phyloP scores from a whole-genome alignment of 2,797 vertebrate species.

The Crenuchus spilurus region DNA sequence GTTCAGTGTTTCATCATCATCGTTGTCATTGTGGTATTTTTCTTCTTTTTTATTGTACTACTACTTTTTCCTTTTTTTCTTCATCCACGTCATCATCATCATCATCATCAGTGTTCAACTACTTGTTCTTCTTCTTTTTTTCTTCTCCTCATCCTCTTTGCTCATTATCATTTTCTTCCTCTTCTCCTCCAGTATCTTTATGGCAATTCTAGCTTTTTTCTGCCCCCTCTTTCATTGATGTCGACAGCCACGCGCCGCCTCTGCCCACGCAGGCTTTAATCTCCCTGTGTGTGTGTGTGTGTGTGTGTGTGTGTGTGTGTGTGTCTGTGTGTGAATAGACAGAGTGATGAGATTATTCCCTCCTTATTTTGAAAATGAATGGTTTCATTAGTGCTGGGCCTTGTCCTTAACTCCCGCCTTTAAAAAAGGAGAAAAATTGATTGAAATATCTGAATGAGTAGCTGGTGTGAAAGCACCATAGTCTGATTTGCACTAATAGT shows the following conservation, averaged over 20 bases:
- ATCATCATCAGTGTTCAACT: no score
- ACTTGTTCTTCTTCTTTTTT: not conserved
- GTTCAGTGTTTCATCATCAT: not conserved
- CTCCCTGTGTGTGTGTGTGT: constrained; percentile 19
- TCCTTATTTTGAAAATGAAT: constrained; percentile 10
- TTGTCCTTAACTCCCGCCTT: not conserved
- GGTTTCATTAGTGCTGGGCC: constrained; percentile 12
- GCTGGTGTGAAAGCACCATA: constrained; percentile 15
- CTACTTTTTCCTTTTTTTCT: not conserved
- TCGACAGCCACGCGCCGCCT: constrained; percentile 47
- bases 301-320: constrained; percentile 23
- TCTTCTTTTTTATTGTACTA: no score
- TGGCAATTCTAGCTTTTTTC: constrained; percentile 23
- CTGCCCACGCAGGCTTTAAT: constrained; percentile 46
- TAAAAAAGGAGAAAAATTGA: not conserved
- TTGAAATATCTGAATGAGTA: constrained; percentile 26
- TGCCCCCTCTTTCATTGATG: constrained; percentile 57
- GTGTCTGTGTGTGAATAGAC: not conserved
- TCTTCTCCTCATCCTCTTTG: not conserved
- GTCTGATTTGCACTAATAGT: no score
- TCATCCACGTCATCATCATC: not conserved
- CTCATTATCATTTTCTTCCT: no score
- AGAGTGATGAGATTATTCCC: constrained; percentile 23
- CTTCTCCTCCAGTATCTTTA: not conserved
- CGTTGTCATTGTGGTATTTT: no score